phyloP scores from a whole-genome alignment of 2,113 vertebrate species.

The Pungitius pungitius region DNA sequence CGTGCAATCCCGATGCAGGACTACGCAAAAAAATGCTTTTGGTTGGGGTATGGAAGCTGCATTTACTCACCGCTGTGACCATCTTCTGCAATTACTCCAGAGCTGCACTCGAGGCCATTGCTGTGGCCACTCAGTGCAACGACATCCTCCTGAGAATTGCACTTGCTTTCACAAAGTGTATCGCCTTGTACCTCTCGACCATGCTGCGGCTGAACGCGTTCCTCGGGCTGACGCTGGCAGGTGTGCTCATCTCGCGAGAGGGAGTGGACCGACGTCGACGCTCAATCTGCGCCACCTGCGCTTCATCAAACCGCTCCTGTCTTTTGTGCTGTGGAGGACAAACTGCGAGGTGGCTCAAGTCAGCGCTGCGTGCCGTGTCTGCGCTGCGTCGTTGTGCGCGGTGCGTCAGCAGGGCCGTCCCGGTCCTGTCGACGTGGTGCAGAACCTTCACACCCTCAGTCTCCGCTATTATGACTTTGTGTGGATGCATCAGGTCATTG shows the following conservation, averaged over 20 bases:
- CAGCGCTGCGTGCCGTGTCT: background rate
- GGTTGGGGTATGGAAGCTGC: slow-evolving; percentile 9
- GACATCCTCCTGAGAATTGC: slow-evolving; percentile 50
- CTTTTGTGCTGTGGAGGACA: background rate
- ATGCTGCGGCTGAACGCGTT: slow-evolving; percentile 52
- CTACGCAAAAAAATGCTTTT: background rate
- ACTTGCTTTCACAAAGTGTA: slow-evolving; percentile 32
- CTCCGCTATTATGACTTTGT: slow-evolving; percentile 6
- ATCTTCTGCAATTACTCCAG: slow-evolving; percentile 23
- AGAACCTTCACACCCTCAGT: background rate
- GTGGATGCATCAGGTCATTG: background rate
- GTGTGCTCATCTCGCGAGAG: slow-evolving; percentile 7
- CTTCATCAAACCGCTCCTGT: slow-evolving; percentile 15
- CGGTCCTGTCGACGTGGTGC: slow-evolving; percentile 2
- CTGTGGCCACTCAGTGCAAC: slow-evolving; percentile 36
- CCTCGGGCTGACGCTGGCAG: slow-evolving; percentile 31
- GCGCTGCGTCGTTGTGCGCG: slow-evolving; percentile 11
- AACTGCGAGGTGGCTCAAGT: background rate
- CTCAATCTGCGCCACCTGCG: slow-evolving; percentile 27
- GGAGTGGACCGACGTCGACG: background rate
- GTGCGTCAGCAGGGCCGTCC: slow-evolving; percentile 1
- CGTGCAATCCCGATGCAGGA: background rate
- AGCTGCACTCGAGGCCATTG: slow-evolving; percentile 28
- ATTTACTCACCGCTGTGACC: background rate
- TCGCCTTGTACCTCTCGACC: slow-evolving; percentile 40